These are phyloP conservation scores for Piezodorus guildinii DNA, from an alignment of 1,140 invertebrate genomes.

Conservation along the genomic window DNA sequence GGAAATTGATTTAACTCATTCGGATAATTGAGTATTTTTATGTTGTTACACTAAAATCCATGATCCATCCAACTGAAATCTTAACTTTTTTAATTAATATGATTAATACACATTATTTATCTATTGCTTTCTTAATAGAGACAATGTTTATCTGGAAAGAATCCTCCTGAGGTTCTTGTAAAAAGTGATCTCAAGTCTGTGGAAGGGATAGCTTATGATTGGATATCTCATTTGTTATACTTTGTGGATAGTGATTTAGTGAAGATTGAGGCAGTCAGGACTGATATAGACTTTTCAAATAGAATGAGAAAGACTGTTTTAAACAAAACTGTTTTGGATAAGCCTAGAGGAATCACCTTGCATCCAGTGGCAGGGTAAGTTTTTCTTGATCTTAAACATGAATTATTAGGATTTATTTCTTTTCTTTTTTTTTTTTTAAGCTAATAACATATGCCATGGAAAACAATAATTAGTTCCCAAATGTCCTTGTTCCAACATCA, in stretches of 20 bases:
- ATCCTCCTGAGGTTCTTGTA: conserved; percentile 53
- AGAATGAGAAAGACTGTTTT: conserved; percentile 67
- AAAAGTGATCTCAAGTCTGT: conserved; percentile 65
- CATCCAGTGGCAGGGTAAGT: conserved; percentile 62
- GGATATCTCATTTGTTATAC: conserved; percentile 84
- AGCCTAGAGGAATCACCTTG: conserved; percentile 77
- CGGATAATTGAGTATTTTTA: not conserved
- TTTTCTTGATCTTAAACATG: not conserved
- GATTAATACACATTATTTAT: not conserved
- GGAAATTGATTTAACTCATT: too few relatives aligned
- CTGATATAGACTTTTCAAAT: conserved; percentile 50
- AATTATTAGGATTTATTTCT: too few relatives aligned
- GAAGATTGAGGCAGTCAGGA: conserved; percentile 68
- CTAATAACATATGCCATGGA: too few relatives aligned
- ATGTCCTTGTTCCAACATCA: too few relatives aligned
- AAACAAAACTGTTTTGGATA: conserved; percentile 53
- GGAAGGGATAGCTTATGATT: conserved; percentile 87
- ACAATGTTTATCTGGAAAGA: conserved; percentile 55
- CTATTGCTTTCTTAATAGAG: conserved; percentile 35
- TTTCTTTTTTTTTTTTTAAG: too few relatives aligned
- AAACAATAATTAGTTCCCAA: too few relatives aligned
- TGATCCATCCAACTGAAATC: not conserved
- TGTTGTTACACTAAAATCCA: not conserved
- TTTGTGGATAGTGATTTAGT: conserved; percentile 72
- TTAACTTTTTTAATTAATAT: not conserved